These are phyloP conservation scores for Notothenia rossii DNA, from an alignment of 2,113 vertebrate genomes.

Conservation along the genomic window DNA sequence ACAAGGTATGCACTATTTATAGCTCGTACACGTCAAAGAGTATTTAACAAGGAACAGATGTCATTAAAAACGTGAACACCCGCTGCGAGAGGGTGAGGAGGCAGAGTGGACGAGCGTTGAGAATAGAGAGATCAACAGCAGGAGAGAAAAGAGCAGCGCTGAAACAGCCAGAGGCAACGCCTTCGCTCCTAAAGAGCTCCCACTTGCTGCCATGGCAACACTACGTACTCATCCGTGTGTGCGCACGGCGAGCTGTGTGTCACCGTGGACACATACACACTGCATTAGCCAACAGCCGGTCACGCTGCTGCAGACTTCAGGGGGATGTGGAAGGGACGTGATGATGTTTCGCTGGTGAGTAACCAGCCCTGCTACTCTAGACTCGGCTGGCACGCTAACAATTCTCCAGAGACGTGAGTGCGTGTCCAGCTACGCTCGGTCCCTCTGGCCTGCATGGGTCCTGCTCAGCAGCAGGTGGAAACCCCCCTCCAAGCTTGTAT, in stretches of 20 bases:
- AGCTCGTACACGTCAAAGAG: conserved; percentile 25
- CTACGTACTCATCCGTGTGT: conserved; percentile 48
- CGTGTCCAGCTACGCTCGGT: conserved; percentile 16
- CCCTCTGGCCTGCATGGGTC: conserved; percentile 42
- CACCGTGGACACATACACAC: conserved; percentile 43
- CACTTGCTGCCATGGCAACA: conserved; percentile 79
- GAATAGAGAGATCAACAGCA: conserved; percentile 51
- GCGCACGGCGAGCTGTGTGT: conserved; percentile 49
- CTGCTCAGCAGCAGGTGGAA: conserved; percentile 58
- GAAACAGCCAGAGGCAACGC: conserved; percentile 69
- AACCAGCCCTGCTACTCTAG: conserved; percentile 51
- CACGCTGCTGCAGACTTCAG: conserved; percentile 72
- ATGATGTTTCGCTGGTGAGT: conserved; percentile 64
- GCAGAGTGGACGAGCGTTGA: conserved; percentile 38
- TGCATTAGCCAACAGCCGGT: conserved; percentile 75
- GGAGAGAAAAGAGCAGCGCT: conserved; percentile 48
- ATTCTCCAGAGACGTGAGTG: conserved; percentile 15
- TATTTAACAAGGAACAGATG: conserved; percentile 44
- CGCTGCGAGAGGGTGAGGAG: conserved; percentile 18
- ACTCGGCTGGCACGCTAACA: conserved; percentile 29
- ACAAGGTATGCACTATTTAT: conserved; percentile 48
- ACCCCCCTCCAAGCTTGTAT: conserved; percentile 61
- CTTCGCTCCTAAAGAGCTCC: conserved; percentile 73
- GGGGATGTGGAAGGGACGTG: conserved; percentile 66
- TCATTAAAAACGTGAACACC: conserved; percentile 58